Percentiles rank a stretch among this genome's conserved stretches.
Conservation (phyloP, 2,113 vertebrate species). For the Ancistrus triradiatus region DNA sequence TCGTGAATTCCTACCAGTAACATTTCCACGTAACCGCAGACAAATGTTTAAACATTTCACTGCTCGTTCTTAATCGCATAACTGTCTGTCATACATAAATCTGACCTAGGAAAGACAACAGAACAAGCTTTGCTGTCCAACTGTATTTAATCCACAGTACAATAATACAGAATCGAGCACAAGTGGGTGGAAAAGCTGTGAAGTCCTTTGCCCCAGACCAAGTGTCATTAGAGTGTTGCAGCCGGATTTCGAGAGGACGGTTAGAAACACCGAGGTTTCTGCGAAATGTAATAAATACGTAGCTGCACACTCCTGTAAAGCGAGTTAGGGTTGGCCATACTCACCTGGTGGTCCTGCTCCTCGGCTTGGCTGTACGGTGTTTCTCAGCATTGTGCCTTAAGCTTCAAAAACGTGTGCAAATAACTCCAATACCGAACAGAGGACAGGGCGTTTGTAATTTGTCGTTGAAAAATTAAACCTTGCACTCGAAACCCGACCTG, state of each 20-base stretch:
- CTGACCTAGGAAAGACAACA: too few species aligned
- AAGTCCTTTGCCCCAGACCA: constrained; percentile 42
- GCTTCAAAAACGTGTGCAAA: constrained; percentile 8
- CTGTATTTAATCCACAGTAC: constrained; percentile 79
- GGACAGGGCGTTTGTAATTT: constrained; percentile 11
- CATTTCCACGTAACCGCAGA: too few species aligned
- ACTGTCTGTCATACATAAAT: too few species aligned
- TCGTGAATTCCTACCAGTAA: too few species aligned
- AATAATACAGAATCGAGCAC: constrained; percentile 73
- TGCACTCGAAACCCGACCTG: constrained; percentile 5
- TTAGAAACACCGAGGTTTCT: background rate
- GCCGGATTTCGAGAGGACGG: background rate
- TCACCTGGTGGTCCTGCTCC: background rate
- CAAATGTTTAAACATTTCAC: too few species aligned
- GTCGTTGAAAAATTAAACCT: constrained; percentile 9
- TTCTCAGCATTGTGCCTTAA: background rate
- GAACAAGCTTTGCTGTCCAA: constrained; percentile 66
- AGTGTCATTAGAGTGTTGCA: constrained; percentile 5
- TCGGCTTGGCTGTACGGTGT: too few species aligned
- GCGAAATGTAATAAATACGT: background rate
- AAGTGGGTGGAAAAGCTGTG: constrained; percentile 62
- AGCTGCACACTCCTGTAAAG: constrained; percentile 4
- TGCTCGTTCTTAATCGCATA: too few species aligned
- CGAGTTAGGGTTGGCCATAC: background rate
- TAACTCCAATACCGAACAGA: constrained; percentile 5